phyloP scores from a whole-genome alignment of 2,797 vertebrate species.

The Setipinna tenuifilis region DNA sequence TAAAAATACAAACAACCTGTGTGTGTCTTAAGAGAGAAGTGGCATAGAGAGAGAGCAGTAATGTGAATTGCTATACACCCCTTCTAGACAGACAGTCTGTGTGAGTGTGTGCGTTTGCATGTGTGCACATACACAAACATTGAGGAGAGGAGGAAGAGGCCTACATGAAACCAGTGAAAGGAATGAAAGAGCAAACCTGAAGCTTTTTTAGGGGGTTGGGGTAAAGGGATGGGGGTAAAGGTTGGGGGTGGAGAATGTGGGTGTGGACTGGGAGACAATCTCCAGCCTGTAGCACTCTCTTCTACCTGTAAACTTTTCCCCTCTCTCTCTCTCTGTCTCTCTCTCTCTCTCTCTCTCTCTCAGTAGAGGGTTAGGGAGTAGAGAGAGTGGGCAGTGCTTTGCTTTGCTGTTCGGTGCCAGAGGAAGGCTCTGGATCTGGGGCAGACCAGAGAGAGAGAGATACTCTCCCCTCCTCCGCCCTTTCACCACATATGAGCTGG shows the following conservation, averaged over 20 bases:
- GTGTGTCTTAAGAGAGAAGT: no score
- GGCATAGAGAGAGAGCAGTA: no score
- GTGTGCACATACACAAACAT: not conserved
- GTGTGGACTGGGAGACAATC: not conserved
- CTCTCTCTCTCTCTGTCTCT: not conserved
- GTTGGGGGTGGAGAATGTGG: no score
- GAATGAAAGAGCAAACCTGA: not conserved
- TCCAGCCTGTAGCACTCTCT: not conserved
- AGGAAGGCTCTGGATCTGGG: not conserved
- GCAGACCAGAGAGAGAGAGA: not conserved
- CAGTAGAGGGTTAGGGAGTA: no score
- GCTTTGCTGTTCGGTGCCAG: not conserved
- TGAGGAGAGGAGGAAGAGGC: not conserved
- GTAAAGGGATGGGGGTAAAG: not conserved
- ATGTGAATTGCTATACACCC: no score
- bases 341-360: no score
- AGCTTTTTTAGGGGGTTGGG: not conserved
- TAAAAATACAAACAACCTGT: no score
- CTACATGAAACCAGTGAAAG: not conserved
- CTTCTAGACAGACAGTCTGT: not conserved
- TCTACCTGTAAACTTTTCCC: not conserved
- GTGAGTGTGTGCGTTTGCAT: not conserved
- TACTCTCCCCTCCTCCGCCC: no score
- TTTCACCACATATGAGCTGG: no score
- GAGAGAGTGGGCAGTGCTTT: no score